Evolutionary conservation across 1,140 invertebrate genomes (phyloP).

Genomic region (Rhizoglyphus robini): DNA sequence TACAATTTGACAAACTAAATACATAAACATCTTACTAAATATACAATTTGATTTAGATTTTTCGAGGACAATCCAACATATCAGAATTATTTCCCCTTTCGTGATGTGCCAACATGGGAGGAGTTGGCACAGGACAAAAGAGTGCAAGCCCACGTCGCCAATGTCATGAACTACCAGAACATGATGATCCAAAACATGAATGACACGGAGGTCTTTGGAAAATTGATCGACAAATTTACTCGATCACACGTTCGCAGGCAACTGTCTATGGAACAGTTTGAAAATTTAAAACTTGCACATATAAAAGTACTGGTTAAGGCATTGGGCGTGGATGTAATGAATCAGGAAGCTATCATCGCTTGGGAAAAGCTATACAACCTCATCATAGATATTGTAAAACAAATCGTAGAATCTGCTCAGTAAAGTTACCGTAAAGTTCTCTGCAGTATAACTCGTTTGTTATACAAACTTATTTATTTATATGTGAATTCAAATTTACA

Average conservation of each 20-base stretch:
- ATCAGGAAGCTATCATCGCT: constrained; percentile 34
- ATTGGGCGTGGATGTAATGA: constrained; percentile 34
- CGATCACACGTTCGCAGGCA: constrained; percentile 43
- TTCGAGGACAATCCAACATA: constrained; percentile 47
- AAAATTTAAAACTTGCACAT: constrained; percentile 37
- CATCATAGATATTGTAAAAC: neutral
- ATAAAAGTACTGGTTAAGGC: constrained; percentile 33
- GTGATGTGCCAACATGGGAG: constrained; percentile 42
- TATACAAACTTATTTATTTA: too few relatives aligned
- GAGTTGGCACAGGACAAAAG: constrained; percentile 43
- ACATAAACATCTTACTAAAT: neutral
- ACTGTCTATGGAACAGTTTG: constrained; percentile 39
- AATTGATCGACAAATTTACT: constrained; percentile 46
- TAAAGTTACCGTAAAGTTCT: too few relatives aligned
- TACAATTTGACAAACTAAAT: neutral
- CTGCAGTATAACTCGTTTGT: too few relatives aligned
- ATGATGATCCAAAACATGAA: constrained; percentile 48
- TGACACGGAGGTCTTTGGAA: constrained; percentile 46
- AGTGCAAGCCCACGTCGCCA: constrained; percentile 51
- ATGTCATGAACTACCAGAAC: constrained; percentile 48
- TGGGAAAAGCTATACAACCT: constrained; percentile 37
- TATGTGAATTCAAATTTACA: too few relatives aligned
- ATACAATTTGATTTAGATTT: constrained; percentile 37
- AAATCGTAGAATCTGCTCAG: too few relatives aligned
- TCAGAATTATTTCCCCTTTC: constrained; percentile 43